These are phyloP conservation scores for Chelmon rostratus DNA, from an alignment of 2,797 vertebrate species.

Conservation along the genomic window DNA sequence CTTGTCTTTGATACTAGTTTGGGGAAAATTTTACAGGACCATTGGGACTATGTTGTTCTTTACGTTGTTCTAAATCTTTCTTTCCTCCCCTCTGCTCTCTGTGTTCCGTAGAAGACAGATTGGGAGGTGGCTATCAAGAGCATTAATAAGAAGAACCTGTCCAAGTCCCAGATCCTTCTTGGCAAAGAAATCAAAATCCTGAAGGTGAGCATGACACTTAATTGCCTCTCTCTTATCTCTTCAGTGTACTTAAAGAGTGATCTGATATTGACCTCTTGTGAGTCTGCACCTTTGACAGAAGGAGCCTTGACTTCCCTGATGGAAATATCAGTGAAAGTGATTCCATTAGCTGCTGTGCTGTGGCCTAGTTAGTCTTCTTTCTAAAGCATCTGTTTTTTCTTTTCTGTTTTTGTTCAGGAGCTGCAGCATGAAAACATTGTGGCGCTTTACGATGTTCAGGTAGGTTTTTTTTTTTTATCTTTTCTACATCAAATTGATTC, in stretches of 20 bases:
- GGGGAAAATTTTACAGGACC: neutral
- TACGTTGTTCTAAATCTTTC: neutral
- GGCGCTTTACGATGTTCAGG: constrained; percentile 98
- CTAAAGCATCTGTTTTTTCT: constrained; percentile 39
- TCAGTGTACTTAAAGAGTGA: constrained; percentile 14
- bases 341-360: neutral
- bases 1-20: neutral
- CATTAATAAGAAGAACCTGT: constrained; percentile 95
- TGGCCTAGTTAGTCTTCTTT: neutral
- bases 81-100: constrained; percentile 6
- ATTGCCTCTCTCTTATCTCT: constrained; percentile 32
- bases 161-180: constrained; percentile 93
- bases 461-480: constrained; percentile 73
- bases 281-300: constrained; percentile 5
- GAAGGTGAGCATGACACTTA: constrained; percentile 83
- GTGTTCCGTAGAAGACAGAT: constrained; percentile 89
- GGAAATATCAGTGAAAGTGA: constrained; percentile 17
- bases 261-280: constrained; percentile 12
- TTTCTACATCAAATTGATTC: neutral
- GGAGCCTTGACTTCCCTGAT: neutral
- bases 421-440: constrained; percentile 99
- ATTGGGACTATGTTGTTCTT: neutral
- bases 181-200: constrained; percentile 93
- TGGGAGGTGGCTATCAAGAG: constrained; percentile 95
- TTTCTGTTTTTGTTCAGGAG: constrained; percentile 87